Evolutionary conservation across 2,888 invertebrate species (phyloP).

Genomic region (Eudasyphora cyanicolor): DNA sequence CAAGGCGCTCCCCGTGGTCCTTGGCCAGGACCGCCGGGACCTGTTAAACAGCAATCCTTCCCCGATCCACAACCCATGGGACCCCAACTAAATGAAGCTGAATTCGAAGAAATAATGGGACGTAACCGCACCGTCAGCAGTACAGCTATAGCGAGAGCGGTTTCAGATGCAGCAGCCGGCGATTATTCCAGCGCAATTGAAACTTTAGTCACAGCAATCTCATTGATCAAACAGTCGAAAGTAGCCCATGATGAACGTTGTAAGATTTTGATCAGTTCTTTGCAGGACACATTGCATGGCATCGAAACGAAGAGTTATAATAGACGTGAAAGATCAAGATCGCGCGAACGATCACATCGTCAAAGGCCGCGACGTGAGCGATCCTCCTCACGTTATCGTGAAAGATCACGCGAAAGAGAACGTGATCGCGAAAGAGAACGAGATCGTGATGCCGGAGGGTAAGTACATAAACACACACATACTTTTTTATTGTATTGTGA

Average conservation of each 20-base stretch:
- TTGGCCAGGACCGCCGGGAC: slow-evolving; percentile 82
- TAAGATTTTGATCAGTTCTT: slow-evolving; percentile 97
- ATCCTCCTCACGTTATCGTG: slow-evolving; percentile 84
- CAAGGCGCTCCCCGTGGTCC: slow-evolving; percentile 87
- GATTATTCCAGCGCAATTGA: slow-evolving; percentile 99
- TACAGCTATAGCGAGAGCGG: slow-evolving; percentile 96
- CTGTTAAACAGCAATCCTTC: slow-evolving; percentile 78
- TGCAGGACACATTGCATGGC: slow-evolving; percentile 97
- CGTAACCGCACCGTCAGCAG: slow-evolving; percentile 98
- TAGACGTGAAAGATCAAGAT: slow-evolving; percentile 83
- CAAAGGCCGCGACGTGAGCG: slow-evolving; percentile 79
- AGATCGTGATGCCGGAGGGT: slow-evolving; percentile 82
- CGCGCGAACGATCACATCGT: slow-evolving; percentile 81
- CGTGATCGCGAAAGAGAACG: slow-evolving; percentile 83
- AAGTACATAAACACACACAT: no score
- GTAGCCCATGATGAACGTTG: slow-evolving; percentile 93
- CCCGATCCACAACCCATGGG: slow-evolving; percentile 80
- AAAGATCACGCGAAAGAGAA: slow-evolving; percentile 86
- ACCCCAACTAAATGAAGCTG: slow-evolving; percentile 91
- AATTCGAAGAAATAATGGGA: slow-evolving; percentile 99
- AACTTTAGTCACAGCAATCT: slow-evolving; percentile 98
- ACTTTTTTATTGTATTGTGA: no score
- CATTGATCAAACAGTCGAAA: slow-evolving; percentile 98
- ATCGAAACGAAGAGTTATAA: slow-evolving; percentile 99
- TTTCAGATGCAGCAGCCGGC: slow-evolving; percentile 97